A percentile compares a stretch with the other conserved stretches of the same genome.
These are phyloP conservation scores for Vespertilio murinus DNA, from an alignment of 2,797 vertebrate species.

Conservation along the genomic window DNA sequence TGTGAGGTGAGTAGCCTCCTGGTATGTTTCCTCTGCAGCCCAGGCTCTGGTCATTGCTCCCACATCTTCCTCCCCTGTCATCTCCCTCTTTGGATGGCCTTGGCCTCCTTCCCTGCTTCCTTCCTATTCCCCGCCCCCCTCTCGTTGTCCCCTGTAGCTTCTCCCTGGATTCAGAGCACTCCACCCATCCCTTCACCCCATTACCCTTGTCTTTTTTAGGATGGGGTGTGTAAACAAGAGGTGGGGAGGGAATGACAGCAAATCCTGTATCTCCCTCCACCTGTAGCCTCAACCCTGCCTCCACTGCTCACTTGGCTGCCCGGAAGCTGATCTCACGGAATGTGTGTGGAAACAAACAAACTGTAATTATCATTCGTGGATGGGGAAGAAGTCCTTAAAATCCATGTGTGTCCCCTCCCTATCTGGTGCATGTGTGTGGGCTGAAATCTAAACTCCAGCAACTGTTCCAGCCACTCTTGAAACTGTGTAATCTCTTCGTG, in stretches of 20 bases:
- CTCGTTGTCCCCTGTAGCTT: background rate
- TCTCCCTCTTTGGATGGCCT: background rate
- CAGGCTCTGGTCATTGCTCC: background rate
- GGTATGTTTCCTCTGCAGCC: background rate
- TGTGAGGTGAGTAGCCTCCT: background rate
- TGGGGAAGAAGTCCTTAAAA: background rate
- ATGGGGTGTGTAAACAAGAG: background rate
- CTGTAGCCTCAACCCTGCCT: background rate
- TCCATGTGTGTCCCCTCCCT: background rate
- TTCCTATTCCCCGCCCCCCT: background rate
- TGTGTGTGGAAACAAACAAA: background rate
- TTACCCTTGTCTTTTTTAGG: background rate
- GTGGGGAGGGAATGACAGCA: background rate
- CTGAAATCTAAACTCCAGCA: fast-evolving
- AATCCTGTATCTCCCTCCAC: background rate
- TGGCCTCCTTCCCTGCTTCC: background rate
- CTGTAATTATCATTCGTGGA: fast-evolving
- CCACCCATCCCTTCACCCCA: background rate
- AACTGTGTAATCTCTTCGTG: too few species aligned
- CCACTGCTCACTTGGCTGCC: background rate
- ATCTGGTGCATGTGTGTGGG: background rate
- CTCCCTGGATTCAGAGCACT: background rate
- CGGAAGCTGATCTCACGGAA: background rate
- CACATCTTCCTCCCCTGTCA: background rate
- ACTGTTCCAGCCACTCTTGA: fast-evolving